phyloP scores from a whole-genome alignment of 1,140 invertebrate genomes.

The Mya arenaria region DNA sequence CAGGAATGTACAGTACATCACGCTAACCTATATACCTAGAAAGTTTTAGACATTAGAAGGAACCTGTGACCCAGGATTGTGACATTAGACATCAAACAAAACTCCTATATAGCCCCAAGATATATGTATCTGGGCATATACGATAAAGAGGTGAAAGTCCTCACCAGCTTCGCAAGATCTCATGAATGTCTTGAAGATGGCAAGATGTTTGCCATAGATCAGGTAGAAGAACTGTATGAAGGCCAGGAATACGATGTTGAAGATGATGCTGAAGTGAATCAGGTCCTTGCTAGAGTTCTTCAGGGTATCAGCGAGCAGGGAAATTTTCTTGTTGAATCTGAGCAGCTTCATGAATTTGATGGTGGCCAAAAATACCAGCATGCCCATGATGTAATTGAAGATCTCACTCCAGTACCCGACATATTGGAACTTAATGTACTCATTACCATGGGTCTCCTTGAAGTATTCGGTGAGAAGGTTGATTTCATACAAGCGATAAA shows the following conservation, averaged over 20 bases:
- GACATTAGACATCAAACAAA: too few species aligned
- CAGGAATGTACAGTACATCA: too few species aligned
- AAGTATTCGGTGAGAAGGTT: slow-evolving; percentile 79
- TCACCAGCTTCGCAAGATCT: slow-evolving; percentile 81
- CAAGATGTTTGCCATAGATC: slow-evolving; percentile 80
- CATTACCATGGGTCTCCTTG: slow-evolving; percentile 81
- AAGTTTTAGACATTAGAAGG: too few species aligned
- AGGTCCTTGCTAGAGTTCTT: slow-evolving; percentile 74
- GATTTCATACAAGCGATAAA: slow-evolving; percentile 78
- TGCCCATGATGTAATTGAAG: slow-evolving; percentile 82
- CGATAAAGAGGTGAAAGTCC: too few species aligned
- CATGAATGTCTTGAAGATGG: slow-evolving; percentile 82
- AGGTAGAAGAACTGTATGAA: slow-evolving; percentile 83
- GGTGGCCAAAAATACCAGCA: slow-evolving; percentile 82
- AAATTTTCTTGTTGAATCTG: slow-evolving; percentile 83
- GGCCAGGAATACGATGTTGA: slow-evolving; percentile 80
- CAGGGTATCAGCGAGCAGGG: slow-evolving; percentile 79
- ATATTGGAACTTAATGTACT: slow-evolving; percentile 83
- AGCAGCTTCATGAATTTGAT: slow-evolving; percentile 83
- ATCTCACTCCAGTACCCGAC: slow-evolving; percentile 82
- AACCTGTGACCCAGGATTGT: too few species aligned
- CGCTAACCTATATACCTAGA: too few species aligned
- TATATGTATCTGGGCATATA: too few species aligned
- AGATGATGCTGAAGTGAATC: slow-evolving; percentile 80
- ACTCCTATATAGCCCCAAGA: too few species aligned